Evolutionary conservation across 2,888 invertebrate species (phyloP).

Genomic region (Lasioglossum vierecki): DNA sequence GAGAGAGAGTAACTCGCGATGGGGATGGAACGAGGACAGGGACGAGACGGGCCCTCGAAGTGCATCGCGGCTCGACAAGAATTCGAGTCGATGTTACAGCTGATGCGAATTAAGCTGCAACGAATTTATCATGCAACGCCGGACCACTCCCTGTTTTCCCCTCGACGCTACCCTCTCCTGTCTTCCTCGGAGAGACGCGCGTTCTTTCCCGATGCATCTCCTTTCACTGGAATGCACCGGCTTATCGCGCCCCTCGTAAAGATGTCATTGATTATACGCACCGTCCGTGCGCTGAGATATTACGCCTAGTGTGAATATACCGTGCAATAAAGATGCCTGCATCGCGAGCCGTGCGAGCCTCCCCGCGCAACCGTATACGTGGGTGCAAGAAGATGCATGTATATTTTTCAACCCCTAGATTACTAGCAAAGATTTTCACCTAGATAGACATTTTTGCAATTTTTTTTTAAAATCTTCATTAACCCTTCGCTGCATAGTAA

Average conservation of each 20-base stretch:
- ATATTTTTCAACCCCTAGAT: background rate
- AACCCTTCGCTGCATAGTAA: too few relatives aligned
- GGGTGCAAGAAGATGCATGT: slow-evolving; percentile 24
- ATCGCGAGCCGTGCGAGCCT: slow-evolving; percentile 1
- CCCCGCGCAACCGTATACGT: slow-evolving; percentile 2
- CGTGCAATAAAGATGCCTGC: slow-evolving; percentile 67
- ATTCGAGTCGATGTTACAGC: slow-evolving; percentile 61
- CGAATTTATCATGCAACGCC: slow-evolving; percentile 70
- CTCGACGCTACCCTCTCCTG: slow-evolving; percentile 30
- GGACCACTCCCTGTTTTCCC: slow-evolving; percentile 66
- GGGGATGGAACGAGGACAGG: slow-evolving; percentile 19
- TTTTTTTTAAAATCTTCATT: too few relatives aligned
- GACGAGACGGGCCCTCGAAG: slow-evolving; percentile 48
- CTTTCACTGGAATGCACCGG: slow-evolving; percentile 52
- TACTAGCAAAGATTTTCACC: too few relatives aligned
- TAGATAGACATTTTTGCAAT: too few relatives aligned
- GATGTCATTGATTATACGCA: slow-evolving; percentile 76
- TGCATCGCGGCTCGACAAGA: slow-evolving; percentile 53
- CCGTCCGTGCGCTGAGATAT: slow-evolving; percentile 69
- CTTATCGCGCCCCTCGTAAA: slow-evolving; percentile 75
- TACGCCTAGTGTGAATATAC: slow-evolving; percentile 69
- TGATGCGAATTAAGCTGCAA: slow-evolving; percentile 73
- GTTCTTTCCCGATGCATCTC: slow-evolving; percentile 23
- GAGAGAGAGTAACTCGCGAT: background rate
- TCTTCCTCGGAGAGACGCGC: slow-evolving; percentile 14